A percentile compares a stretch with the other conserved stretches of the same genome.
phyloP scores from a whole-genome alignment of 2,888 invertebrate species.

The Prenolepis imparis region DNA sequence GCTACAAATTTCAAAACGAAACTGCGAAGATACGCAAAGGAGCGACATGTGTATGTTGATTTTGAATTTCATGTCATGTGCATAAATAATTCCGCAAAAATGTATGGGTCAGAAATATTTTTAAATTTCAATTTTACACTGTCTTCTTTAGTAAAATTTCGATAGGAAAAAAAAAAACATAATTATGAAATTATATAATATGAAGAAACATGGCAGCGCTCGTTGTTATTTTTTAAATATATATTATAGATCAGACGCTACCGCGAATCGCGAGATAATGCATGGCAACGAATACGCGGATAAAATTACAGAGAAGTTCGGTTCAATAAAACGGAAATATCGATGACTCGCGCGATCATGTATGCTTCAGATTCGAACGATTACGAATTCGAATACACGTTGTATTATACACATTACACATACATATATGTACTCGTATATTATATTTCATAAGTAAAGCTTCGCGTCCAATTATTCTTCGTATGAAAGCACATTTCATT shows the following conservation, averaged over 20 bases:
- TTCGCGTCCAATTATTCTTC: not conserved
- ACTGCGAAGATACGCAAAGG: slow-evolving; percentile 14
- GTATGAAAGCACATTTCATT: slow-evolving; percentile 3
- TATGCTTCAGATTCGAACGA: not conserved
- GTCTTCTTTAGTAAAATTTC: not conserved
- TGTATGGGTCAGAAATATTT: not conserved
- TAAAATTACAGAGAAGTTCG: not conserved
- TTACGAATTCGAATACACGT: not conserved
- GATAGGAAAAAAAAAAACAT: not conserved
- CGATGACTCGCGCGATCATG: not conserved
- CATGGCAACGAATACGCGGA: not conserved
- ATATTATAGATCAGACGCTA: not conserved
- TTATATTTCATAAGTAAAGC: slow-evolving; percentile 13
- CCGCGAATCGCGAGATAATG: not conserved
- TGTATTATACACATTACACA: not conserved
- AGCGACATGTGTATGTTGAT: not conserved
- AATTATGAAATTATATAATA: not conserved
- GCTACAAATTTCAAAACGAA: not conserved
- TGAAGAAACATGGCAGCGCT: not conserved
- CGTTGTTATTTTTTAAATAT: not conserved
- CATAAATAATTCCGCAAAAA: not conserved
- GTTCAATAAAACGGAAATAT: slow-evolving; percentile 27
- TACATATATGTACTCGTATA: not conserved
- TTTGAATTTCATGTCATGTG: not conserved
- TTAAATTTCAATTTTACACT: not conserved